phyloP scores from a whole-genome alignment of 2,113 vertebrate species.

The Rhagologus leucostigma region DNA sequence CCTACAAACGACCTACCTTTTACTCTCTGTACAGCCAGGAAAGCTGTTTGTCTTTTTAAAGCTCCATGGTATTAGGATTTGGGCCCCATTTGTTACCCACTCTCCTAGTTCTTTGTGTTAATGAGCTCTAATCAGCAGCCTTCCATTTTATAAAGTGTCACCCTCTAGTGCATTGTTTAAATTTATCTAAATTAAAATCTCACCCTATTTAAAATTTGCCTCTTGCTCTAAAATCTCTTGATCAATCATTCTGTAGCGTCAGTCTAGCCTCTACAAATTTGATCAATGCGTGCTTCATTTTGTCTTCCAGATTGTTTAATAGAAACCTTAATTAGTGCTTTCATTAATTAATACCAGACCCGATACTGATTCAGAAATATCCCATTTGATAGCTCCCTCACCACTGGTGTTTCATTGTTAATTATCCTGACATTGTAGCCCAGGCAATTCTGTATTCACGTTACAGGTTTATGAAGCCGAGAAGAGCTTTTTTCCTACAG shows the following conservation, averaged over 20 bases:
- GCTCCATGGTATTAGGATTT: background rate
- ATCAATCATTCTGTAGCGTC: constrained; percentile 28
- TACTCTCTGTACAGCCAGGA: background rate
- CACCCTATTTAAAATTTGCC: constrained; percentile 30
- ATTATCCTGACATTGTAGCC: background rate
- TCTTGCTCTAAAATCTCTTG: constrained; percentile 4
- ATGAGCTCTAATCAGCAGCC: background rate
- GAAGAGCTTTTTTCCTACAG: background rate
- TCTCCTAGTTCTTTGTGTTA: background rate
- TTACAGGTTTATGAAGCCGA: background rate
- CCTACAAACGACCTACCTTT: background rate
- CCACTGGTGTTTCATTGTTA: background rate
- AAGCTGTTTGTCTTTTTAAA: background rate
- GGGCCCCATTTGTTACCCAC: background rate
- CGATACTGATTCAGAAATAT: background rate
- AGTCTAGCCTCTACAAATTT: background rate
- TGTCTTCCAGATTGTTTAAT: constrained; percentile 22
- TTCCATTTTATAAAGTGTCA: background rate
- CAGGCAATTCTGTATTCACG: background rate
- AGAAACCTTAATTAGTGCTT: constrained; percentile 48
- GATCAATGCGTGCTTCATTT: background rate
- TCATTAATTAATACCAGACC: constrained; percentile 28
- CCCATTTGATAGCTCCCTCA: background rate
- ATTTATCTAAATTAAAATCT: constrained; percentile 70
- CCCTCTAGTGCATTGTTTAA: background rate